A percentile compares a stretch with the other conserved stretches of the same genome.
Conservation (phyloP, 2,888 invertebrate species). For the Melinaea menophilus region DNA sequence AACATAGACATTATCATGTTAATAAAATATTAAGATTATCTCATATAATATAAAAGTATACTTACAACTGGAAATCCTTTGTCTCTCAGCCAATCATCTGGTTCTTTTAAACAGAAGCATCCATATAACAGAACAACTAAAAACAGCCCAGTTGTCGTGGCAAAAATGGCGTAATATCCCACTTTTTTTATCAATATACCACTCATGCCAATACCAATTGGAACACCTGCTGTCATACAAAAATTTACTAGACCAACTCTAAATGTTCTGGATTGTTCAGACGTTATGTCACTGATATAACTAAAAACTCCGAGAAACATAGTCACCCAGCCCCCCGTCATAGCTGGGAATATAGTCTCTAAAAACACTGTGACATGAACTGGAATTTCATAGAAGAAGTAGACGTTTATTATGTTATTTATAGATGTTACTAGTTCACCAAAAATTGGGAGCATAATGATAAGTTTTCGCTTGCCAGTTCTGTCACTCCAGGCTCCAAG, state of each 20-base stretch:
- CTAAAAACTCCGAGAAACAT: conserved; percentile 80
- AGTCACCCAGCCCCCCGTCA: conserved; percentile 77
- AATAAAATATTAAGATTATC: not conserved
- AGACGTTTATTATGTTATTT: conserved; percentile 75
- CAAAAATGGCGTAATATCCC: conserved; percentile 71
- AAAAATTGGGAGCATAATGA: conserved; percentile 75
- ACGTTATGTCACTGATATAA: conserved; percentile 80
- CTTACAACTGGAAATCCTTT: conserved; percentile 61
- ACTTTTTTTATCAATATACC: conserved; percentile 65
- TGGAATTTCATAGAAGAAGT: conserved; percentile 77
- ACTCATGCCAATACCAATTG: conserved; percentile 75
- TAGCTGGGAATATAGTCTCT: conserved; percentile 73
- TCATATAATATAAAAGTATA: conserved; percentile 24
- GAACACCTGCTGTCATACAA: conserved; percentile 77
- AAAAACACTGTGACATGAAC: conserved; percentile 73
- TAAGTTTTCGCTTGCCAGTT: conserved; percentile 75
- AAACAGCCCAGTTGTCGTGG: conserved; percentile 58
- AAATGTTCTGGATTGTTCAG: conserved; percentile 76
- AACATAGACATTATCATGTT: not conserved
- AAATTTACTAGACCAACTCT: conserved; percentile 80
- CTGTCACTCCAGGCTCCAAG: conserved; percentile 81
- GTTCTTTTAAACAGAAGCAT: conserved; percentile 82
- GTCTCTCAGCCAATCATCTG: conserved; percentile 60
- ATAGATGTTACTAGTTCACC: conserved; percentile 74
- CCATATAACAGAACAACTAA: conserved; percentile 84